A percentile compares a stretch with the other conserved stretches of the same genome.
phyloP scores from a whole-genome alignment of 92 coral and sea anemone species.

The Porites evermanni region DNA sequence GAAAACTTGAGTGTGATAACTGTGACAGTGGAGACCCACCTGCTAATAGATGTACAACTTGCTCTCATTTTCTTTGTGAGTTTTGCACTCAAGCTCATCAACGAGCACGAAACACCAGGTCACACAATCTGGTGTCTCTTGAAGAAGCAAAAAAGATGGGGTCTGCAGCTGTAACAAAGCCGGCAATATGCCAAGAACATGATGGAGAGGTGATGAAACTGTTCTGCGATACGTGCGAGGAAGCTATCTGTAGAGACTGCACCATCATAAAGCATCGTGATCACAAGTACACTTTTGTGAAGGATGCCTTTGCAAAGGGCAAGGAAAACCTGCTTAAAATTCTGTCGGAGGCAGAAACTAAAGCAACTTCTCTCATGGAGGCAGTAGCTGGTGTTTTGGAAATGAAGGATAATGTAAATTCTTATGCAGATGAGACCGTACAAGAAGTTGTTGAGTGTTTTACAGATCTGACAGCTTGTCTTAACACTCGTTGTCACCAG shows the following conservation, averaged over 20 bases:
- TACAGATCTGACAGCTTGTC: slow-evolving; percentile 1
- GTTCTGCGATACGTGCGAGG: slow-evolving; percentile 70
- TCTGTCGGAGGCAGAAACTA: slow-evolving; percentile 22
- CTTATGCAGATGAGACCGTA: not conserved
- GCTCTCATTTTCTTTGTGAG: slow-evolving; percentile 63
- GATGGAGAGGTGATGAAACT: slow-evolving; percentile 67
- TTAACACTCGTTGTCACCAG: slow-evolving; percentile 3
- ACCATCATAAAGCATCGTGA: slow-evolving; percentile 68
- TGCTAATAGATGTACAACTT: slow-evolving; percentile 56
- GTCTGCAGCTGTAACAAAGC: slow-evolving; percentile 35
- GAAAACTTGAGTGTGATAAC: slow-evolving; percentile 51
- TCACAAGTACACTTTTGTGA: slow-evolving; percentile 56
- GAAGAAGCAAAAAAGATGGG: too few species aligned
- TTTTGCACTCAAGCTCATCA: slow-evolving; percentile 62
- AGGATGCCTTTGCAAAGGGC: slow-evolving; percentile 46
- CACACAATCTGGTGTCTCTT: slow-evolving; percentile 50
- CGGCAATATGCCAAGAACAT: slow-evolving; percentile 60
- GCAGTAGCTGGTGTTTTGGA: slow-evolving; percentile 11
- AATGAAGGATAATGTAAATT: slow-evolving; percentile 20
- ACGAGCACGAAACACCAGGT: slow-evolving; percentile 54
- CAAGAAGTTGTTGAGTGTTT: slow-evolving; percentile 30
- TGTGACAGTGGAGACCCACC: slow-evolving; percentile 65
- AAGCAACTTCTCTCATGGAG: slow-evolving; percentile 8
- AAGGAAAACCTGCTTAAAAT: slow-evolving; percentile 31
- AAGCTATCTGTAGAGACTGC: slow-evolving; percentile 73